A percentile compares a stretch with the other conserved stretches of the same genome.
phyloP scores from a whole-genome alignment of 1,140 invertebrate species.

The Zaprionus ornatus region DNA sequence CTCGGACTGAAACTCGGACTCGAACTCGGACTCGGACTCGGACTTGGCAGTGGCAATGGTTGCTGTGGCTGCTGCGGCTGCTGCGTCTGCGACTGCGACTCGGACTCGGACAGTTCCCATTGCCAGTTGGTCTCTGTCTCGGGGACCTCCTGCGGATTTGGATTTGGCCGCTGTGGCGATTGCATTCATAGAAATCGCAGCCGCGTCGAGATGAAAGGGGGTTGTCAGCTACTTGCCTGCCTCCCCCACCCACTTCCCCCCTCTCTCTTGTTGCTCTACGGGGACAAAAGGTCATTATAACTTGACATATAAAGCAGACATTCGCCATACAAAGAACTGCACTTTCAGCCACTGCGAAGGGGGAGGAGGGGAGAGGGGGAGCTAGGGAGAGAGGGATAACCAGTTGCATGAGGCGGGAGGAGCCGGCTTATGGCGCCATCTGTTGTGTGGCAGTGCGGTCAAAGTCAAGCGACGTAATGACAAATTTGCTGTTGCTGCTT shows the following conservation, averaged over 20 bases:
- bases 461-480: slow-evolving; percentile 14
- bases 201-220: slow-evolving; percentile 17
- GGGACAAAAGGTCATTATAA: slow-evolving; percentile 65
- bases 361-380: background rate
- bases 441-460: slow-evolving; percentile 6
- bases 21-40: background rate
- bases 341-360: background rate
- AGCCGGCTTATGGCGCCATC: slow-evolving; percentile 1
- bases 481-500: slow-evolving; percentile 3
- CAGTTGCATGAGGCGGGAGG: too few relatives aligned
- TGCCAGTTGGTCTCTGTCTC: slow-evolving; percentile 13
- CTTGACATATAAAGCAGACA: slow-evolving; percentile 35
- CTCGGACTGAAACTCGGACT: background rate
- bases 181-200: slow-evolving; percentile 59
- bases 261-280: slow-evolving; percentile 10
- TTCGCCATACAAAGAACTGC: slow-evolving; percentile 24
- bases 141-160: slow-evolving; percentile 57
- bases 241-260: background rate
- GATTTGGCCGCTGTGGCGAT: slow-evolving; percentile 43
- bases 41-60: slow-evolving; percentile 20
- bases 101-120: background rate
- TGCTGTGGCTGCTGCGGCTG: too few relatives aligned
- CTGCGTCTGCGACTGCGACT: background rate
- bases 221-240: background rate
- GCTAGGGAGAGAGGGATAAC: too few relatives aligned